Evolutionary conservation across 2,797 vertebrate genomes (phyloP), one percentile per base, ranked within the genome.

Genomic region (Gymnodraco acuticeps): DNA sequence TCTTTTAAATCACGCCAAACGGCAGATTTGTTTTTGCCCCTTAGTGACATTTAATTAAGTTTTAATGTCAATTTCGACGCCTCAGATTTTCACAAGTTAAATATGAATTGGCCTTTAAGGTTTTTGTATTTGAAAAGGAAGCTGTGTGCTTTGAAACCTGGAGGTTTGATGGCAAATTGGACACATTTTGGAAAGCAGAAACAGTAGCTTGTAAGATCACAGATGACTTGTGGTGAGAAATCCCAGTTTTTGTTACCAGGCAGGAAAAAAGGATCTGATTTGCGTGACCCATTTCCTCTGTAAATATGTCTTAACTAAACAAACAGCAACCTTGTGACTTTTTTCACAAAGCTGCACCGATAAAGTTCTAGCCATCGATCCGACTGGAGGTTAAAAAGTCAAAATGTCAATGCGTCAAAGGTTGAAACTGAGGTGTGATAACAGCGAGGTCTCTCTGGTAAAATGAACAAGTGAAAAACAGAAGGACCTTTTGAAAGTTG

Each of bases 371-470:
- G 23, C 27, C 16, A 58, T 16, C 43, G 70, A 78, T 64, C 19
- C 58, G 27, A 50, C 7, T 2, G 13, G 50, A 53, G 73, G 59
- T 20, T 53, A 71, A 69, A 70, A 70, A 73, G 72, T 78, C 54
- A 55, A 86, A 82, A 46, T 10, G 64, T 66, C 64, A 78, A 73
- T 53, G 46, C 16, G 63, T 65, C 64, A 79, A 81, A 77, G 85
- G 81, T 82, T 65, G 33, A 63, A 76, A 41, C 3, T 13, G 27
- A 54, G 47, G 41, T 38, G 47, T 55, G 73, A 48, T 72, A 76
- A 78, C 45, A 52, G 53, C 0, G 17, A 71, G 3, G 16, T 53
- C 3, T 43, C 55, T 65, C 15, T 7, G 6, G 8, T 19, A 12
- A 19, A 17, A 27, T 48, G 42, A 69, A 45, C 43, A 5, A 27